Evolutionary conservation across 2,888 invertebrate genomes (phyloP).

Genomic region (Ichneumon xanthorius): DNA sequence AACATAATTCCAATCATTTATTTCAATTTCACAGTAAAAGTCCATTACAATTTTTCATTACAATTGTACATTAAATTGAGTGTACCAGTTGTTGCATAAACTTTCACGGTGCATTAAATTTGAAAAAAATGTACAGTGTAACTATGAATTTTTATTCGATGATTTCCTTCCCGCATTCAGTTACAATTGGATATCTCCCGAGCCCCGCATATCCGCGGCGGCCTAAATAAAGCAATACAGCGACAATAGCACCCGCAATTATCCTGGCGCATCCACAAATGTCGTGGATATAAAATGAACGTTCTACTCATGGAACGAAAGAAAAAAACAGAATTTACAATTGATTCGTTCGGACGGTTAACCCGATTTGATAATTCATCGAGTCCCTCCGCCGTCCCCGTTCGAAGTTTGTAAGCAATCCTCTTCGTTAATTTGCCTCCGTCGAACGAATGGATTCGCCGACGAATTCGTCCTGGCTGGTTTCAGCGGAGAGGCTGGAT

Average conservation of each 20-base stretch:
- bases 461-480: conserved; percentile 47
- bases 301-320: neutral
- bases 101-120: too few species aligned
- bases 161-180: neutral
- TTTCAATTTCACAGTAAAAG: too few species aligned
- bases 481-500: conserved; percentile 37
- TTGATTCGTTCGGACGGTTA: neutral
- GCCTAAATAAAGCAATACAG: neutral
- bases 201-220: neutral
- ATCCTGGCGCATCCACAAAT: neutral
- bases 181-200: neutral
- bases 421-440: conserved; percentile 77
- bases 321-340: neutral
- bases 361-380: conserved; percentile 9
- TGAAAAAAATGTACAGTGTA: too few species aligned
- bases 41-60: too few species aligned
- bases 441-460: conserved; percentile 66
- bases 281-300: neutral
- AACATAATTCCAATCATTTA: too few species aligned
- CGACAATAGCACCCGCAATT: neutral
- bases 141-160: neutral
- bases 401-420: conserved; percentile 26
- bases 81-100: too few species aligned
- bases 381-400: conserved; percentile 7
- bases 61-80: too few species aligned